phyloP scores from a whole-genome alignment of 1,140 invertebrate genomes.

The Paraescarpia echinospica region DNA sequence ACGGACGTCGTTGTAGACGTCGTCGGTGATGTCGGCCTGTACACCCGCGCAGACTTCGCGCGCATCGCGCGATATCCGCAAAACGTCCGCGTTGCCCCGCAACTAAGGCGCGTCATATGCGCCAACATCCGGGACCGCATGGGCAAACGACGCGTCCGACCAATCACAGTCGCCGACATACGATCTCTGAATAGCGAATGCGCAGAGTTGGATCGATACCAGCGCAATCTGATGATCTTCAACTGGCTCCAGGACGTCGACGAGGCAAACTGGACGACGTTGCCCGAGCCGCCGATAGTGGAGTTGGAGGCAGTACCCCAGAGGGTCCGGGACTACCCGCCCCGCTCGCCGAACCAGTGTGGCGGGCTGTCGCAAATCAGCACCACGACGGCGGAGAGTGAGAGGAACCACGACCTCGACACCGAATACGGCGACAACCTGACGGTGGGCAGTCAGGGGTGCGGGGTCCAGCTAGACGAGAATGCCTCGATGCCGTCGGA shows the following conservation, averaged over 20 bases:
- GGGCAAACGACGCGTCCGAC: not conserved
- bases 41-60: not conserved
- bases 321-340: not conserved
- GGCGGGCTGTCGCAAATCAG: not conserved
- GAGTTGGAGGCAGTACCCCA: not conserved
- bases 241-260: slow-evolving; percentile 16
- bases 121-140: not conserved
- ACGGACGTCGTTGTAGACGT: not conserved
- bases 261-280: not conserved
- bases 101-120: not conserved
- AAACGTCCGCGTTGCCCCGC: slow-evolving; percentile 15
- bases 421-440: not conserved
- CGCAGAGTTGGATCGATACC: not conserved
- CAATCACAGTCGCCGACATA: not conserved
- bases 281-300: not conserved
- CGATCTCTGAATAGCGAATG: not conserved
- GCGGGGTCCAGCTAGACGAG: not conserved
- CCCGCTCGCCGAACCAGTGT: not conserved
- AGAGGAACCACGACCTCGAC: not conserved
- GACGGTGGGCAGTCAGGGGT: not conserved
- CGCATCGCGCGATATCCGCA: slow-evolving; percentile 12
- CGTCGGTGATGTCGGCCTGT: not conserved
- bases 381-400: not conserved
- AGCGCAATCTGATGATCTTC: slow-evolving; percentile 18
- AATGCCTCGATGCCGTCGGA: not conserved